phyloP scores from a whole-genome alignment of 1,140 invertebrate species.

The Psilanteris sp. region DNA sequence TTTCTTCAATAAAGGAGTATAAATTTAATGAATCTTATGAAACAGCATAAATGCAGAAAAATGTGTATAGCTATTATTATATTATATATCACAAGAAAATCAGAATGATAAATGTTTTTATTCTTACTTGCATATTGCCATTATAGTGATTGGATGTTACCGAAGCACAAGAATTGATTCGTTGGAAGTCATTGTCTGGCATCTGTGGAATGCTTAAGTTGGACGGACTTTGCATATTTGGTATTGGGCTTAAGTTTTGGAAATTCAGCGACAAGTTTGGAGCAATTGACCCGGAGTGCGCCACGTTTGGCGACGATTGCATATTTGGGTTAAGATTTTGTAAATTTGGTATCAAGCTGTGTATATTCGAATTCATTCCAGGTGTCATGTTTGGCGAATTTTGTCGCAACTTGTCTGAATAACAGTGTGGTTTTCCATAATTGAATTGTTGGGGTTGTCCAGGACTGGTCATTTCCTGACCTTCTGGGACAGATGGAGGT shows the following conservation, averaged over 20 bases:
- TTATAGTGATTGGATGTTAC: constrained; percentile 72
- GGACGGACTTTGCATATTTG: constrained; percentile 72
- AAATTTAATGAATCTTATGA: too few species aligned
- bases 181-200: constrained; percentile 73
- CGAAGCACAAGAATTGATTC: constrained; percentile 70
- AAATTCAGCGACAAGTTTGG: constrained; percentile 78
- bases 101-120: not conserved
- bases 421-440: constrained; percentile 71
- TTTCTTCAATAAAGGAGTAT: too few species aligned
- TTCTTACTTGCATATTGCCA: constrained; percentile 72
- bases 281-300: constrained; percentile 70
- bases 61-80: too few species aligned
- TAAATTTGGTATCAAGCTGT: constrained; percentile 77
- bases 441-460: constrained; percentile 72
- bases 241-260: constrained; percentile 78
- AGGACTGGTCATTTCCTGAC: constrained; percentile 80
- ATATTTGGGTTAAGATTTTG: constrained; percentile 79
- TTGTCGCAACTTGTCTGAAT: constrained; percentile 74
- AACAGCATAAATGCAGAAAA: too few species aligned
- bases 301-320: constrained; percentile 78
- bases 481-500: constrained; percentile 92
- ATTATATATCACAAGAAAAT: not conserved
- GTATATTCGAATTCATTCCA: constrained; percentile 69
- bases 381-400: constrained; percentile 70
- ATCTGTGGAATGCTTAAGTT: constrained; percentile 72